Conservation (phyloP, 2,113 vertebrate species). For the Elanus axillaris region DNA sequence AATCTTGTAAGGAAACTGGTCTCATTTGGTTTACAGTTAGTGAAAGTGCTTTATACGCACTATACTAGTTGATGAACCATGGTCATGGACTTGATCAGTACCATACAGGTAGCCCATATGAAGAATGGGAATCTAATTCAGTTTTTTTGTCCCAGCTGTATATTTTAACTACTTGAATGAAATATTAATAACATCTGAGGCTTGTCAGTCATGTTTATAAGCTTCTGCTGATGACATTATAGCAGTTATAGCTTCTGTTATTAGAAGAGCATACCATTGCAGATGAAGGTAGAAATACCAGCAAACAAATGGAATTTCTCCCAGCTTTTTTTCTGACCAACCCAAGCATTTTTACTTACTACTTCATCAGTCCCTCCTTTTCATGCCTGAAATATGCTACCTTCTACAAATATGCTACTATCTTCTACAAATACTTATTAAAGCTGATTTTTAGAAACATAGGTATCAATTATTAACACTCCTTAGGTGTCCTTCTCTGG, state of each 20-base stretch:
- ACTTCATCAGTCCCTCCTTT: background rate
- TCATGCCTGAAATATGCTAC: background rate
- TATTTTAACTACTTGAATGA: background rate
- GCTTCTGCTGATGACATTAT: conserved; percentile 15
- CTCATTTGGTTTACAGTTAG: background rate
- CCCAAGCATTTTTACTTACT: background rate
- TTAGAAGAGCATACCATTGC: background rate
- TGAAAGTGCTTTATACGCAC: background rate
- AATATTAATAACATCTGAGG: background rate
- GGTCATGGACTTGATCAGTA: background rate
- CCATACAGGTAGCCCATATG: background rate
- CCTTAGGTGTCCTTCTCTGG: background rate
- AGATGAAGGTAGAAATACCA: background rate
- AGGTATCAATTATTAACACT: background rate
- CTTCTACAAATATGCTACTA: background rate
- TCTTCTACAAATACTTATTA: background rate
- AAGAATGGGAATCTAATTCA: background rate
- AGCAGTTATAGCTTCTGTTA: background rate
- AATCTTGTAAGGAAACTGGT: background rate
- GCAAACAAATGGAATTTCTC: conserved; percentile 20
- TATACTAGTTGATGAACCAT: accelerated
- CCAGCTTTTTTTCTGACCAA: background rate
- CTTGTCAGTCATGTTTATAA: conserved; percentile 35
- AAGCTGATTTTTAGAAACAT: background rate
- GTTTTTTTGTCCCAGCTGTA: background rate